phyloP scores from a whole-genome alignment of 2,113 vertebrate genomes.

The Mirza zaza region DNA sequence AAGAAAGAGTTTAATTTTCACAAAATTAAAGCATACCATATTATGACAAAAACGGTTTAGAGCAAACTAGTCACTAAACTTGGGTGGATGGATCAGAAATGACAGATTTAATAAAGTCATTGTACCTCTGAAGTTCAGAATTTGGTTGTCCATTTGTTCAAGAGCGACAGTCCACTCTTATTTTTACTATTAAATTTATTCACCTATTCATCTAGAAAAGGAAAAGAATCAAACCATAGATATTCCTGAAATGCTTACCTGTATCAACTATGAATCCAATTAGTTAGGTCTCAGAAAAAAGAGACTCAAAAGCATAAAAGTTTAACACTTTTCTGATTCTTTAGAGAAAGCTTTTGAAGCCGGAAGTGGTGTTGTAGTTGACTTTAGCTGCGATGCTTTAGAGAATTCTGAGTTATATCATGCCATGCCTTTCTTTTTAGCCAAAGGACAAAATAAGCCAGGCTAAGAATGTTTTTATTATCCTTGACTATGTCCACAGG shows the following conservation, averaged over 20 bases:
- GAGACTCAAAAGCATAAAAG: not conserved
- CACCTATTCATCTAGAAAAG: constrained; percentile 5
- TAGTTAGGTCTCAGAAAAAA: not conserved
- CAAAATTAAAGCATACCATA: not conserved
- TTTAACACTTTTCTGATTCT: not conserved
- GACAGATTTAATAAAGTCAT: constrained; percentile 42
- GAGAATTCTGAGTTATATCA: not conserved
- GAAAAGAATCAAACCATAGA: not conserved
- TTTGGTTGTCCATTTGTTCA: constrained; percentile 30
- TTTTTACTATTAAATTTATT: constrained; percentile 1
- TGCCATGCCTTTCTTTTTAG: not conserved
- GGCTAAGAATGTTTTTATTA: not conserved
- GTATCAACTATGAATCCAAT: not conserved
- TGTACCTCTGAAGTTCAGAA: not conserved
- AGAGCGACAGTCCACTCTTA: not conserved
- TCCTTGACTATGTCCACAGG: not conserved
- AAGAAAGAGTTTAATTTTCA: constrained; percentile 21
- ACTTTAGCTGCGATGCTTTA: not conserved
- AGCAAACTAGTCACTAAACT: not conserved
- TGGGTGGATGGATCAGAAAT: not conserved
- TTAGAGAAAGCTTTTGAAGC: not conserved
- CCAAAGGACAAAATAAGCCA: not conserved
- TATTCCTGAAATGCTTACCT: not conserved
- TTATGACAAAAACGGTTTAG: not conserved
- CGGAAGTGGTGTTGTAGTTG: not conserved